Evolutionary conservation across 2,113 vertebrate genomes (phyloP).

Genomic region (Odontophorus gujanensis): DNA sequence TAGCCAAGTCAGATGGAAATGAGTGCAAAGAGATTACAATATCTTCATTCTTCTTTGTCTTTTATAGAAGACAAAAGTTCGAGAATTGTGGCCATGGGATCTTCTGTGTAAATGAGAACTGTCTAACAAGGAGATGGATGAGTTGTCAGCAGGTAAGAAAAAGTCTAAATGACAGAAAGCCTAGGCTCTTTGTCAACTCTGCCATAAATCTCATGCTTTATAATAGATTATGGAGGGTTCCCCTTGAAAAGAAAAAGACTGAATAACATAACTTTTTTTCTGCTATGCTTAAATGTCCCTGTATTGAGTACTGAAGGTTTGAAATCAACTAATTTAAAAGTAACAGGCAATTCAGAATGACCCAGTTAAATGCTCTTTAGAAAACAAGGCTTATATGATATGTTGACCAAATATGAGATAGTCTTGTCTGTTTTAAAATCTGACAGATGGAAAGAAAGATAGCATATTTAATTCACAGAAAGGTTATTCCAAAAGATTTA

Average conservation of each 20-base stretch:
- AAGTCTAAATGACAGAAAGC: neutral
- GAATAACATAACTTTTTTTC: neutral
- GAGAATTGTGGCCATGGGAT: neutral
- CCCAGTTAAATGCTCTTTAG: slow-evolving; percentile 1
- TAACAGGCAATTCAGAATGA: neutral
- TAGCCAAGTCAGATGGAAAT: neutral
- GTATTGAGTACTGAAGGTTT: neutral
- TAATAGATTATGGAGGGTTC: neutral
- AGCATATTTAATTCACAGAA: slow-evolving; percentile 13
- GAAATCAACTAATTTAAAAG: neutral
- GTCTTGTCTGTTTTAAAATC: neutral
- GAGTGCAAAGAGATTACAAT: neutral
- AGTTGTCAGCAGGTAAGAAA: neutral
- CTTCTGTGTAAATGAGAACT: neutral
- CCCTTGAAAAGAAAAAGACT: neutral
- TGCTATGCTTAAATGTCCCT: neutral
- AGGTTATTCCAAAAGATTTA: slow-evolving; percentile 49
- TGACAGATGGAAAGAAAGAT: slow-evolving; percentile 48
- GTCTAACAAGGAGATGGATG: neutral
- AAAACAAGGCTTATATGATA: neutral
- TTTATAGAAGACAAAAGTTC: neutral
- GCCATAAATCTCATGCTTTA: neutral
- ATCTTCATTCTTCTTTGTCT: neutral
- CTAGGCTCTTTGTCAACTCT: neutral
- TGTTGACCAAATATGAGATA: neutral